These are phyloP conservation scores for Agelastica alni DNA, from an alignment of 2,888 invertebrate species.

Conservation along the genomic window DNA sequence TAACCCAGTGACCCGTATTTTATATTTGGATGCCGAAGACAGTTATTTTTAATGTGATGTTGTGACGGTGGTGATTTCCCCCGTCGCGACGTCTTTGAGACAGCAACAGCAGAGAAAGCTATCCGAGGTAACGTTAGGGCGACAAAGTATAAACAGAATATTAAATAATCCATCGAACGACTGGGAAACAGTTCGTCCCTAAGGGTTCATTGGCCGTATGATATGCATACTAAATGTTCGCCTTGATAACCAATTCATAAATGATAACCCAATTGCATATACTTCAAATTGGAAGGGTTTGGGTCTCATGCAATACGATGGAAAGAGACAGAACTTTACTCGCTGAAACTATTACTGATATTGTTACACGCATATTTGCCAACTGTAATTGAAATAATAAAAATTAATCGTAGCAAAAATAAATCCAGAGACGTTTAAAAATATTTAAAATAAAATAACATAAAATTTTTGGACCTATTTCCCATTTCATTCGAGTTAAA, in stretches of 20 bases:
- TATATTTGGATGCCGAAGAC: too few species aligned
- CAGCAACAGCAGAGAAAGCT: constrained; percentile 6
- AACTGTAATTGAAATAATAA: too few species aligned
- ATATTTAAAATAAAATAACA: too few species aligned
- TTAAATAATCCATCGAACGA: constrained; percentile 22
- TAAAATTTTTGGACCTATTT: too few species aligned
- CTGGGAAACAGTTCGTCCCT: constrained; percentile 16
- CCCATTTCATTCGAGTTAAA: too few species aligned
- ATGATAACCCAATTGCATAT: constrained; percentile 25
- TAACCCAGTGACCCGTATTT: too few species aligned
- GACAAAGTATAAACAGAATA: constrained; percentile 27
- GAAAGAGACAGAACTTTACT: too few species aligned
- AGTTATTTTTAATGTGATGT: too few species aligned
- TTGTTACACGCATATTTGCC: too few species aligned
- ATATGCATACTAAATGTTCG: constrained; percentile 26
- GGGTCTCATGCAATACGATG: background rate
- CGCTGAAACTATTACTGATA: too few species aligned
- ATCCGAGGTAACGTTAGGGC: constrained; percentile 18
- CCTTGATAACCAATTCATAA: constrained; percentile 24
- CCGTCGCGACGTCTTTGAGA: background rate
- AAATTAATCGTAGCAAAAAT: too few species aligned
- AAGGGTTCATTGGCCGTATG: constrained; percentile 21
- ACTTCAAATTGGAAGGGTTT: constrained; percentile 6
- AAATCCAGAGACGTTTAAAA: too few species aligned
- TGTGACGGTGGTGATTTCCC: background rate